Percentiles rank a stretch among this genome's conserved stretches.
Evolutionary conservation across 2,888 invertebrate species (phyloP).

Genomic region (Andrena marginata): DNA sequence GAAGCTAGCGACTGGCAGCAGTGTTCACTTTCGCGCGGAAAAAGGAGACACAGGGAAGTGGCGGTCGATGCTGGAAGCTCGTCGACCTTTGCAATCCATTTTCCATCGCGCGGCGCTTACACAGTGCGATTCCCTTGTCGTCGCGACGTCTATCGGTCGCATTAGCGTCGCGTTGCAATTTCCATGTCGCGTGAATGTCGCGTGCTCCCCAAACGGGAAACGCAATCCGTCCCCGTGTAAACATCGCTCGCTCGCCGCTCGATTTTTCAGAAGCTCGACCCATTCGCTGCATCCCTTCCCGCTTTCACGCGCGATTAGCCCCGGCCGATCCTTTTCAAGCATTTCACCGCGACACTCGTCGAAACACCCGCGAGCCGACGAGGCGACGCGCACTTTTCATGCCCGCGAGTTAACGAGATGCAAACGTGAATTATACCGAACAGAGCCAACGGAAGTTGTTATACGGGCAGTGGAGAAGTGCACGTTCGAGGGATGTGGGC

Average conservation of each 20-base stretch:
- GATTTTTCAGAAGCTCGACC: neutral
- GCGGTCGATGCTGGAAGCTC: conserved; percentile 4
- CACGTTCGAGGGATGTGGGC: neutral
- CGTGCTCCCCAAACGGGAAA: neutral
- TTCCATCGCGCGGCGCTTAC: conserved; percentile 6
- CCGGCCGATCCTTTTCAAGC: neutral
- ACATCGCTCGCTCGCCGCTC: neutral
- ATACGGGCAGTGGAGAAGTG: neutral
- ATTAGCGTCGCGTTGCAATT: conserved; percentile 44
- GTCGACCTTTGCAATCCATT: conserved; percentile 36
- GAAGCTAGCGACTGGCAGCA: neutral
- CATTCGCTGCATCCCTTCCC: neutral
- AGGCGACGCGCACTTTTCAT: neutral
- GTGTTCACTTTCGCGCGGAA: conserved; percentile 3
- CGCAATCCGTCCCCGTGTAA: conserved; percentile 19
- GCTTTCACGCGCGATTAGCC: neutral
- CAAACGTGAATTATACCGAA: too few species aligned
- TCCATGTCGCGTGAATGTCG: conserved; percentile 39
- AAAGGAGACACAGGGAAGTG: neutral
- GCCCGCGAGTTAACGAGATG: neutral
- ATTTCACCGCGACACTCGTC: neutral
- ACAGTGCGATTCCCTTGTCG: conserved; percentile 37
- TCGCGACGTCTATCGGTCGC: conserved; percentile 43
- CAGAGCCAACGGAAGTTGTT: too few species aligned
- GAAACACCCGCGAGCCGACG: neutral